Percentiles rank a stretch among this genome's conserved stretches.
Evolutionary conservation across 2,113 vertebrate species (phyloP).

Genomic region (Muntiacus reevesi): DNA sequence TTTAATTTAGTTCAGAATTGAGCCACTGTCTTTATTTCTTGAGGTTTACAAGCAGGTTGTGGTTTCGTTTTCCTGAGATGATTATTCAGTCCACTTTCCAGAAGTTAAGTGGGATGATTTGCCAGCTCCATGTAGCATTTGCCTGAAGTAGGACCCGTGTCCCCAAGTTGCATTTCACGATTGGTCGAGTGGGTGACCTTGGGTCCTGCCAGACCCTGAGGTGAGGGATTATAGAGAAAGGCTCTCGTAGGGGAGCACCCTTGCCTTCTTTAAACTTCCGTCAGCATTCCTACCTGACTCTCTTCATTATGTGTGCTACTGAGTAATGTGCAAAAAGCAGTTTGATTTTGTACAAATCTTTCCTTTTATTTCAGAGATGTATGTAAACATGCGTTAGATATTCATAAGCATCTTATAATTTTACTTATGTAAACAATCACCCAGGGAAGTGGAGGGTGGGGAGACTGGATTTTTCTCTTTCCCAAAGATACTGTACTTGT

Average conservation of each 20-base stretch:
- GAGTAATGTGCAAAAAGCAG: neutral
- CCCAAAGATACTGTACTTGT: too few relatives aligned
- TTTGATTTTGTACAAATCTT: neutral
- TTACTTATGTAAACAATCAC: neutral
- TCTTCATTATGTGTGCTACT: neutral
- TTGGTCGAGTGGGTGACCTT: neutral
- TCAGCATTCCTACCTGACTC: fast-evolving
- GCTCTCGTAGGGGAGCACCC: neutral
- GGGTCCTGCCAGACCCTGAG: neutral
- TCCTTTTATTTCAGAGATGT: neutral
- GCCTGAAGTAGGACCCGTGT: neutral
- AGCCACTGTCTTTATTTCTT: neutral
- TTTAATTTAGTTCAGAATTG: conserved; percentile 14
- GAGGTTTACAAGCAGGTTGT: neutral
- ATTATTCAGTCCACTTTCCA: neutral
- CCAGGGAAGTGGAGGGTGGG: neutral
- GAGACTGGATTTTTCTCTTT: neutral
- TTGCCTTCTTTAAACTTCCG: neutral
- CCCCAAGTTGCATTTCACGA: neutral
- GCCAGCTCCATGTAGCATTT: neutral
- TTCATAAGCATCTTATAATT: neutral
- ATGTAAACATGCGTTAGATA: neutral
- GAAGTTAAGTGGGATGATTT: neutral
- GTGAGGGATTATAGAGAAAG: neutral
- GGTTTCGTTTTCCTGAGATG: neutral